phyloP scores from a whole-genome alignment of 2,113 vertebrate species.

The Lycocorax pyrrhopterus region DNA sequence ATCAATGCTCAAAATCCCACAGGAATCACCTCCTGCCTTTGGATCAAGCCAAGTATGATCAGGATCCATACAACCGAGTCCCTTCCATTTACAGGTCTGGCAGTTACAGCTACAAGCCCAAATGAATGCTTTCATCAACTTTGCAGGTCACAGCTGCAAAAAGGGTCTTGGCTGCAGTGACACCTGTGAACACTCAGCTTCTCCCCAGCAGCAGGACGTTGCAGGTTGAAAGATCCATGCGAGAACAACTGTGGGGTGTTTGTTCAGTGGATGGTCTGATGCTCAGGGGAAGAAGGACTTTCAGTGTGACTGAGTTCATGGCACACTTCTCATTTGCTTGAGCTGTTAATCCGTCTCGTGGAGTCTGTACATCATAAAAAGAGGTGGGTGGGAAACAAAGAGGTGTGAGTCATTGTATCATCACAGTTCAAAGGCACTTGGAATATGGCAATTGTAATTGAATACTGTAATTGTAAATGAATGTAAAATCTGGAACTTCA shows the following conservation, averaged over 20 bases:
- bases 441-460: constrained; percentile 14
- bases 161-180: neutral
- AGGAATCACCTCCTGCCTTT: neutral
- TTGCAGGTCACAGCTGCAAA: neutral
- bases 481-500: neutral
- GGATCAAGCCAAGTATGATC: neutral
- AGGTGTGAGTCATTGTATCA: neutral
- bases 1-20: neutral
- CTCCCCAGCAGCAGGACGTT: neutral
- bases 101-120: neutral
- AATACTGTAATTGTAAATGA: constrained; percentile 22
- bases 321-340: neutral
- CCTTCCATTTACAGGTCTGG: neutral
- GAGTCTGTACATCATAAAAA: neutral
- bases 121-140: neutral
- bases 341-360: neutral
- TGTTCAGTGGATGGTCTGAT: neutral
- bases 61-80: neutral
- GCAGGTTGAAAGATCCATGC: neutral
- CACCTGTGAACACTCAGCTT: neutral
- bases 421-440: constrained; percentile 14
- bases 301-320: neutral
- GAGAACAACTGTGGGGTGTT: neutral
- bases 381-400: neutral
- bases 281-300: neutral